A percentile compares a stretch with the other conserved stretches of the same genome.
Conservation (phyloP, 2,888 invertebrate species). For the Clostera curtula region DNA sequence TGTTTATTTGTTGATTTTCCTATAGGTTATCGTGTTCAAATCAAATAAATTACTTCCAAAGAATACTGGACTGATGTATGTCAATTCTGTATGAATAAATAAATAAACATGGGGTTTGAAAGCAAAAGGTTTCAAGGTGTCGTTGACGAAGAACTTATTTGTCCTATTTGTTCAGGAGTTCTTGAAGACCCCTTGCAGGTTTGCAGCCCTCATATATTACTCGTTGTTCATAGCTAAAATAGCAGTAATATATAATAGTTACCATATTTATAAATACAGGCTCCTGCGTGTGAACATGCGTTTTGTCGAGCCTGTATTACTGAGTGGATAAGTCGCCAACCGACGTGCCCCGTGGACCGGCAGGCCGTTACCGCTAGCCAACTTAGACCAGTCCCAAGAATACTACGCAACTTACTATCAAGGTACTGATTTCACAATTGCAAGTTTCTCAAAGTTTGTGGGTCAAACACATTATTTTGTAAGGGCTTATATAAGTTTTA, state of each 20-base stretch:
- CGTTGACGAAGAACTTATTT: constrained; percentile 97
- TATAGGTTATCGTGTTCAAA: constrained; percentile 14
- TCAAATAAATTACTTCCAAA: constrained; percentile 14
- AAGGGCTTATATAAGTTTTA: constrained; percentile 24
- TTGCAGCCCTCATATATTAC: constrained; percentile 23
- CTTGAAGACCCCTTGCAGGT: constrained; percentile 97
- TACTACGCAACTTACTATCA: constrained; percentile 92
- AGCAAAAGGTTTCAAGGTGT: constrained; percentile 94
- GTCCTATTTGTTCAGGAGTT: constrained; percentile 96
- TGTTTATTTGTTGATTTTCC: constrained; percentile 37
- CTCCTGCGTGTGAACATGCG: constrained; percentile 96
- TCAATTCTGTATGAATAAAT: constrained; percentile 28
- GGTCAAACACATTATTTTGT: constrained; percentile 30
- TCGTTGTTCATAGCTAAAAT: constrained; percentile 3
- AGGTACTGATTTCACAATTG: constrained; percentile 68
- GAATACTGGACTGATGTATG: constrained; percentile 34
- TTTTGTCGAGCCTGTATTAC: constrained; percentile 96
- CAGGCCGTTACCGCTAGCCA: constrained; percentile 92
- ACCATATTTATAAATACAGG: constrained; percentile 68
- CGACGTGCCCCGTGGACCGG: constrained; percentile 95
- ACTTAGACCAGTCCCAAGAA: constrained; percentile 93
- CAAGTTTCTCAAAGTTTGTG: constrained; percentile 19
- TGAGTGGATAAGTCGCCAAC: constrained; percentile 95
- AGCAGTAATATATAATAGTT: constrained; percentile 3
- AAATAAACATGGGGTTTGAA: constrained; percentile 91